Base-by-base conservation (phyloP, 1,140 invertebrate species). In the Ruditapes philippinarum region DNA sequence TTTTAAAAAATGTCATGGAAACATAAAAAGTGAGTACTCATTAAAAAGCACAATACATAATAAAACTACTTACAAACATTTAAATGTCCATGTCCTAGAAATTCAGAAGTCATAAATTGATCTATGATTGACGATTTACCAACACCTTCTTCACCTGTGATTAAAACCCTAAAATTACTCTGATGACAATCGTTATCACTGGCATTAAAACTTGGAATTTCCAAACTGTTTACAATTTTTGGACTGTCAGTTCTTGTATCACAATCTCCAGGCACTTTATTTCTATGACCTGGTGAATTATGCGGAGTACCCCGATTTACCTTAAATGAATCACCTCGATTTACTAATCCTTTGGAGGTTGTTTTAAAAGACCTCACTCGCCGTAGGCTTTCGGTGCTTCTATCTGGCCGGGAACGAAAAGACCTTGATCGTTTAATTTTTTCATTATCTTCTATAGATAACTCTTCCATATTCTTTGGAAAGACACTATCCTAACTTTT, bases 61-160 rank as follows among this genome's bases (percentile, higher is more conserved):
- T n/a, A n/a, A n/a, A n/a, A n/a, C n/a, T 68, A 83, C 80, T 83
- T 49, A 83, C 80, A 83, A 31, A 83, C 68, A 49, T 68, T 68
- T 12, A 83, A 83, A 33, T 98, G 98, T 94, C 98, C 98, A 0
- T 98, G 98, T 95, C 98, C 98, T 97, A 98, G 98, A 93, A 98
- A 98, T 92, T 98, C 98, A 68, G 98, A 98, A 1, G 98, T 98
- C 97, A 98, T 98, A 94, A 98, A 98, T 94, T 98, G 98, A 0
- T 98, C 98, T 0, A 98, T 97, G 3, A 98, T 95, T 0, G 98
- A 97, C 1, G 98, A 98, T 95, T 98, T 98, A 1, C 98, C 98
- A 40, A 98, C 98, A 0, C 98, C 98, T 0, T 97, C 97, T 92
- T 98, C 98, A 0, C 98, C 98, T 28, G 99, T 96, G 96, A 98